Base-by-base conservation (phyloP, 2,113 vertebrate genomes). In the Pteropus alecto region DNA sequence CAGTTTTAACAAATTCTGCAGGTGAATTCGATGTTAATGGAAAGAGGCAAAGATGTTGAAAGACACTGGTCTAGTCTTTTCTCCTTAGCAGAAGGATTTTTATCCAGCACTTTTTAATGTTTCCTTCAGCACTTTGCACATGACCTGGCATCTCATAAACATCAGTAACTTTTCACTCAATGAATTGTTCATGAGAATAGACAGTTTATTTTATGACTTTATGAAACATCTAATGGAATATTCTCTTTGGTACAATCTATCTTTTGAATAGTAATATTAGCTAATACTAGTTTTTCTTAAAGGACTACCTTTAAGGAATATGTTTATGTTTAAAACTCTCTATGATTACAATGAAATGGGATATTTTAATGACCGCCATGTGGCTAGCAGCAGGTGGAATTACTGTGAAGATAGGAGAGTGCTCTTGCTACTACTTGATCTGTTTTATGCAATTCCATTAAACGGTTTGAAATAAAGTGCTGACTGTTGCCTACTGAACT, bases 381-480 rank as follows among this genome's bases (percentile, higher is more conserved):
- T 77, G 56, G 38, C 24, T 93, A 77, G 84, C 46, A 92, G 86
- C 54, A 97, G 91, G 96, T 96, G 51, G 81, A 97, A 92, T 92
- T 65, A 90, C 67, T 83, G 48, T 35, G 87, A 98, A 83, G 46
- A 95, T 79, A 95, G 86, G 38, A 91, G 96, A 96, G 84, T 68
- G 54, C 46, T 94, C 87, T 96, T 92, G 51, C 51, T 63, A 61
- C 87, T 95, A 93, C 63, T 94, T 46, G 24, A 51, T 85, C 77
- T 91, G 81, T 86, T 90, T 92, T 77, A 85, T 79, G 46, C 41
- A 96, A 41, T 97, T 94, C 78, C 76, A 96, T 90, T 96, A 94
- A 89, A 77, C 1, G 43, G 70, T 87, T 77, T 51, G 93, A 97
- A 96, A 96, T 97, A 96, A 97, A 98, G 94, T 97, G 63, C 58